Percentiles rank a stretch among this genome's conserved stretches.
phyloP scores from a whole-genome alignment of 2,797 vertebrate genomes.

The Parambassis ranga region DNA sequence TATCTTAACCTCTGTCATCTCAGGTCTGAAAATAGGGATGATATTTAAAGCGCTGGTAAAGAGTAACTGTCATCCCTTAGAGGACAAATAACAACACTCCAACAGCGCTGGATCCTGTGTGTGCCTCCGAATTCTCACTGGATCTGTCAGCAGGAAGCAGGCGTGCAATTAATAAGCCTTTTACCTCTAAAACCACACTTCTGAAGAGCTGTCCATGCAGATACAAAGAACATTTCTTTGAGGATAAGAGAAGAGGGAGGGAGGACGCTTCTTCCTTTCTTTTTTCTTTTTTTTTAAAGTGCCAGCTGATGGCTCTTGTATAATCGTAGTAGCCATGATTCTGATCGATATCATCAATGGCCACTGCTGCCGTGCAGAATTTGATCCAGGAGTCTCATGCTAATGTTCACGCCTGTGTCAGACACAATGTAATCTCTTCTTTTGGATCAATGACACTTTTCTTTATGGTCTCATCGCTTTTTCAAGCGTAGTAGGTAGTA shows the following conservation, averaged over 20 bases:
- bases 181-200: conserved; percentile 55
- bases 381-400: conserved; percentile 75
- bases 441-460: conserved; percentile 71
- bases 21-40: conserved; percentile 67
- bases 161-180: conserved; percentile 65
- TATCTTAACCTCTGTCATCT: conserved; percentile 57
- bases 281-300: conserved; percentile 32
- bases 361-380: conserved; percentile 74
- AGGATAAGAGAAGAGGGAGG: conserved; percentile 35
- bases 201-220: conserved; percentile 35
- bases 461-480: conserved; percentile 57
- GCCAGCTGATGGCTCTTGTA: conserved; percentile 46
- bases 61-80: conserved; percentile 58
- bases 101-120: conserved; percentile 22
- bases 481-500: conserved; percentile 23
- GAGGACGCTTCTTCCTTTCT: conserved; percentile 34
- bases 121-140: conserved; percentile 48
- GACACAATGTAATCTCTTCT: conserved; percentile 75
- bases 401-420: conserved; percentile 73
- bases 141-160: conserved; percentile 66
- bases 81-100: conserved; percentile 63
- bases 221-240: conserved; percentile 27
- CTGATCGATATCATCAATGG: conserved; percentile 80
- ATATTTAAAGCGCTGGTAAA: conserved; percentile 72
- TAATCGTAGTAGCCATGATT: conserved; percentile 54